A percentile compares a stretch with the other conserved stretches of the same genome.
These are phyloP conservation scores for Carduelis carduelis DNA, from an alignment of 2,797 vertebrate species.

Conservation along the genomic window DNA sequence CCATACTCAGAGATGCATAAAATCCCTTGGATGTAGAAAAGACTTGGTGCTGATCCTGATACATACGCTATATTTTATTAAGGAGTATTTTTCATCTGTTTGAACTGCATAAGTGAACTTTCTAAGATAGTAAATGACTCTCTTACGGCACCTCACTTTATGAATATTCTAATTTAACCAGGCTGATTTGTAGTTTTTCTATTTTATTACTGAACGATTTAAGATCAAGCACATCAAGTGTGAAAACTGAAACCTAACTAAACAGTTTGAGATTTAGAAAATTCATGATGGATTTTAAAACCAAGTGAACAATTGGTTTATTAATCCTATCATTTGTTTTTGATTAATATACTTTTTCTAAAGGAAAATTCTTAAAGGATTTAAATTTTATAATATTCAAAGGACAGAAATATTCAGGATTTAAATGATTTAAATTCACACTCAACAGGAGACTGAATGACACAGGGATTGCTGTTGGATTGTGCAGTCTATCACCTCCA, in stretches of 20 bases:
- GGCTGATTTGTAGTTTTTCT: conserved; percentile 47
- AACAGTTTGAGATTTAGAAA: conserved; percentile 68
- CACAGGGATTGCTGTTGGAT: conserved; percentile 1
- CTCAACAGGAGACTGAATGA: conserved; percentile 26
- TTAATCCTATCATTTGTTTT: conserved; percentile 59
- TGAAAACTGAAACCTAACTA: conserved; percentile 60
- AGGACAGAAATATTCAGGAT: conserved; percentile 42
- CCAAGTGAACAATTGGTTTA: conserved; percentile 56
- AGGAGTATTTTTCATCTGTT: conserved; percentile 47
- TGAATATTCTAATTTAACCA: conserved; percentile 69
- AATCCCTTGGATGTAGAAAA: not conserved
- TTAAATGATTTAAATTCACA: conserved; percentile 59
- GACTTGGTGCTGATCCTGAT: not conserved
- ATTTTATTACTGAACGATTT: conserved; percentile 62
- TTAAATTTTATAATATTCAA: conserved; percentile 64
- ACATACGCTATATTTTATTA: not conserved
- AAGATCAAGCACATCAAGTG: conserved; percentile 65
- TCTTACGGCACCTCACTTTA: conserved; percentile 44
- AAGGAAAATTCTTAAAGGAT: conserved; percentile 57
- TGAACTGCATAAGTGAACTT: conserved; percentile 38
- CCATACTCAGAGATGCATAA: not conserved
- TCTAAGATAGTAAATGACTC: conserved; percentile 50
- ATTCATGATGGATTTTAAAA: conserved; percentile 65
- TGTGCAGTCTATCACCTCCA: conserved; percentile 33
- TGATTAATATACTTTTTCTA: conserved; percentile 9